phyloP scores from a whole-genome alignment of 30 jellyfish, hydroid and myxozoan species.

The Pseudorhiza aurosa region DNA sequence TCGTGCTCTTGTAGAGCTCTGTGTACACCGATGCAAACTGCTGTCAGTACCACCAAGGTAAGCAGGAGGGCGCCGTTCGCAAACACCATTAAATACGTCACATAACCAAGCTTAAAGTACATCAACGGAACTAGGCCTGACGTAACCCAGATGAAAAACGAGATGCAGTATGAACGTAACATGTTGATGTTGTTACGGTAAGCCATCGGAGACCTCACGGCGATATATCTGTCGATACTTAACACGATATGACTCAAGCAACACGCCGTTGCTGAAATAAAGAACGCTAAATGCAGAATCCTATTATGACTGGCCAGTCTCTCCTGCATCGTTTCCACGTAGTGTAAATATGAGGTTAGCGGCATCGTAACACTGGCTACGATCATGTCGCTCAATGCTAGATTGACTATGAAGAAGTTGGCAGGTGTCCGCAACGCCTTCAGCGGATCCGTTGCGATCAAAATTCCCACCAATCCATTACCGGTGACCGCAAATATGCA shows the following conservation, averaged over 20 bases:
- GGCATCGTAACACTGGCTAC: constrained; percentile 73
- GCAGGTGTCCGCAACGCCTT: constrained; percentile 71
- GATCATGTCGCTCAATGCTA: constrained; percentile 74
- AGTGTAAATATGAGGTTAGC: constrained; percentile 28
- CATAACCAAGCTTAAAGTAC: constrained; percentile 57
- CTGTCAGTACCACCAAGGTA: constrained; percentile 53
- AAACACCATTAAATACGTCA: constrained; percentile 50
- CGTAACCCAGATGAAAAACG: constrained; percentile 49
- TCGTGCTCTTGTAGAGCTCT: constrained; percentile 44
- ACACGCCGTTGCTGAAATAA: constrained; percentile 64
- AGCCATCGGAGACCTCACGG: constrained; percentile 59
- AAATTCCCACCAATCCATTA: constrained; percentile 62
- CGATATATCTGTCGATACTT: constrained; percentile 71
- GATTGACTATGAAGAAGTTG: constrained; percentile 65
- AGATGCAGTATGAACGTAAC: constrained; percentile 35
- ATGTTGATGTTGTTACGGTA: constrained; percentile 54
- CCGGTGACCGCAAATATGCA: constrained; percentile 49
- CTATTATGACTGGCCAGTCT: constrained; percentile 22
- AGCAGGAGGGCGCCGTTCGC: constrained; percentile 70
- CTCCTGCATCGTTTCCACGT: constrained; percentile 3
- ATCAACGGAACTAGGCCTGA: constrained; percentile 60
- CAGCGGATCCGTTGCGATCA: constrained; percentile 45
- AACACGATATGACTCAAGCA: constrained; percentile 55
- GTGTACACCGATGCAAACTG: constrained; percentile 45
- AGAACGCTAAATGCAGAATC: constrained; percentile 50